Evolutionary conservation across 1,140 invertebrate species (phyloP).

Genomic region (Muscidifurax raptorellus): DNA sequence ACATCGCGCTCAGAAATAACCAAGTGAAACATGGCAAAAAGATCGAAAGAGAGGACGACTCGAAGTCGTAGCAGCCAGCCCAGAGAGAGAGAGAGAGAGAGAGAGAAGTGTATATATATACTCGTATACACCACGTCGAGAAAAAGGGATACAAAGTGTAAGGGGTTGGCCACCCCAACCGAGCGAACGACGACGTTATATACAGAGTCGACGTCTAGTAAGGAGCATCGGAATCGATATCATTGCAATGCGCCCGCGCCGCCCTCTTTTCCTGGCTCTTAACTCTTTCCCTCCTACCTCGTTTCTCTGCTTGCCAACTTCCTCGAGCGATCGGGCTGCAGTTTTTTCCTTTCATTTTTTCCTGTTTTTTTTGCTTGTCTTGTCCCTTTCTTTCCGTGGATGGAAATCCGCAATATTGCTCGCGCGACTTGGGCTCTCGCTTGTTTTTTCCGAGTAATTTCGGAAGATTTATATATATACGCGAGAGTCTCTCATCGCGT

Average conservation of each 20-base stretch:
- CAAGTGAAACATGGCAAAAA: not conserved
- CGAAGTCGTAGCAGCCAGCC: conserved; percentile 28
- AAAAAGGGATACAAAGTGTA: conserved; percentile 74
- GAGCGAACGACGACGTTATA: conserved; percentile 47
- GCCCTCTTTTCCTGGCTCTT: conserved; percentile 64
- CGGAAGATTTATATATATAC: not conserved
- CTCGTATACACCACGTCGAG: conserved; percentile 54
- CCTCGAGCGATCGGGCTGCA: conserved; percentile 29
- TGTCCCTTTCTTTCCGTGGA: conserved; percentile 56
- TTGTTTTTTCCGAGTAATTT: conserved; percentile 20
- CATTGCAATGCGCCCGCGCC: conserved; percentile 69
- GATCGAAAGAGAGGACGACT: not conserved
- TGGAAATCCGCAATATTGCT: conserved; percentile 47
- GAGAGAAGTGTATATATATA: conserved; percentile 47
- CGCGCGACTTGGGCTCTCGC: conserved; percentile 37
- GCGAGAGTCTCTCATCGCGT: not conserved
- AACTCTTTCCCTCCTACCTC: conserved; percentile 70
- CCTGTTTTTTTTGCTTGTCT: conserved; percentile 3
- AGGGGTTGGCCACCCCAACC: conserved; percentile 72
- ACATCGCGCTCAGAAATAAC: not conserved
- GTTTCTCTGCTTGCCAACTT: conserved; percentile 51
- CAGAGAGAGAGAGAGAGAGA: conserved; percentile 41
- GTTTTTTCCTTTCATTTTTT: conserved; percentile 35
- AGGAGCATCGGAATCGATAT: conserved; percentile 76
- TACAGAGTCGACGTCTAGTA: conserved; percentile 69